Evolutionary conservation across 92 coral and sea anemone genomes (phyloP).

Genomic region (Bergia puertoricense): DNA sequence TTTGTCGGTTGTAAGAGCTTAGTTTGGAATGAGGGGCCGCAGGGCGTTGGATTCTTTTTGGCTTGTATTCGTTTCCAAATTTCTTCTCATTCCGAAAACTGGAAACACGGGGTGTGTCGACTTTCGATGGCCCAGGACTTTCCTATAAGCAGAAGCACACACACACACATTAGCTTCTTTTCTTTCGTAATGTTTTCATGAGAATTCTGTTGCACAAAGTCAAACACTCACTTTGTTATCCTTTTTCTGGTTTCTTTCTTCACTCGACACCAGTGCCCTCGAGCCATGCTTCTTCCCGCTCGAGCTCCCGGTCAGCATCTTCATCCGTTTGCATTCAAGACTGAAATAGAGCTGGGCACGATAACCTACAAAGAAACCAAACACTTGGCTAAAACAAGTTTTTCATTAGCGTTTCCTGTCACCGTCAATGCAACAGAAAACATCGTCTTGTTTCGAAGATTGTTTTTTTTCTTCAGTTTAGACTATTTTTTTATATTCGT

Average conservation of each 20-base stretch:
- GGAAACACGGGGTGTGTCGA: too few species aligned
- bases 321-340: conserved; percentile 39
- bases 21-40: background rate
- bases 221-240: background rate
- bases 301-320: background rate
- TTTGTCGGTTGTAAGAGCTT: conserved; percentile 12
- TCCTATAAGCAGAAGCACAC: too few species aligned
- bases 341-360: conserved; percentile 24
- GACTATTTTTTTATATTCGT: too few species aligned
- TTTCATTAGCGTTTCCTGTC: too few species aligned
- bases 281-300: background rate
- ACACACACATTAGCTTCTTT: too few species aligned
- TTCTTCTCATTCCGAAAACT: background rate
- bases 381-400: background rate
- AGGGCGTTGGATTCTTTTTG: background rate
- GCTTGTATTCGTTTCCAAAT: background rate
- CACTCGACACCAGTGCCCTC: background rate
- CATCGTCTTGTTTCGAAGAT: too few species aligned
- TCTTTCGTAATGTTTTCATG: too few species aligned
- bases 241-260: background rate
- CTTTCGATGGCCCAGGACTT: too few species aligned
- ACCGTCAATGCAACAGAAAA: too few species aligned
- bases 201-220: too few species aligned
- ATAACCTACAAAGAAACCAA: conserved; percentile 4
- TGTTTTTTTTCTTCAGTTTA: too few species aligned